These are phyloP conservation scores for Barypeithes pellucidus DNA, from an alignment of 2,888 invertebrate genomes.

Conservation along the genomic window DNA sequence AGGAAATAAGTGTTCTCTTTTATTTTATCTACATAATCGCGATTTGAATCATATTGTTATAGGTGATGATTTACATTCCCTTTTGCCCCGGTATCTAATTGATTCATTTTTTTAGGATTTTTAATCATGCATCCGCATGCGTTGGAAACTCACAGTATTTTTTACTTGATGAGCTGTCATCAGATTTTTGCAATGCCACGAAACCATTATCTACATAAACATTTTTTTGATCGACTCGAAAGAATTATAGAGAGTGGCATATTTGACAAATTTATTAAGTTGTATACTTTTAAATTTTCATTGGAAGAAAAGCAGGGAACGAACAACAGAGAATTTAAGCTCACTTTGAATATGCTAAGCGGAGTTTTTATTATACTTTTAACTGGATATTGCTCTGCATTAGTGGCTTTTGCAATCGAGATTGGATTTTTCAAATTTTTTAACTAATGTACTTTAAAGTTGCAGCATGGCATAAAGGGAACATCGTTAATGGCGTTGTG, in stretches of 20 bases:
- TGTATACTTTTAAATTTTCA: constrained; percentile 8
- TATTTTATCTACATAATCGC: no score
- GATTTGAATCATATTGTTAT: no score
- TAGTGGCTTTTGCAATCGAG: neutral
- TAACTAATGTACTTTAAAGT: no score
- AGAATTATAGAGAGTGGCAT: constrained; percentile 28
- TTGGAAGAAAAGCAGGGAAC: neutral
- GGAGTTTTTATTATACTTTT: constrained; percentile 23
- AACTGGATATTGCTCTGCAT: neutral
- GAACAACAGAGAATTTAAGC: neutral
- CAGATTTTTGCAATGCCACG: constrained; percentile 18
- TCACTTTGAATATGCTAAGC: constrained; percentile 14
- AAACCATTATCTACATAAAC: constrained; percentile 23
- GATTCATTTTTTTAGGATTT: constrained; percentile 6
- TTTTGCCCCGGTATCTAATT: neutral
- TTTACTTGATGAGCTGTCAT: neutral
- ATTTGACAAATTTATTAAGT: constrained; percentile 12
- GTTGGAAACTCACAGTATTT: constrained; percentile 22
- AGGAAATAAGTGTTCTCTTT: no score
- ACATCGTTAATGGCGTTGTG: no score
- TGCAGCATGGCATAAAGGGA: no score
- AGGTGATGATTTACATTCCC: no score
- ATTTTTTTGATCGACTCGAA: constrained; percentile 19
- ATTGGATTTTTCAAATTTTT: neutral
- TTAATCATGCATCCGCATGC: constrained; percentile 25